Evolutionary conservation across 2,888 invertebrate genomes (phyloP).

Genomic region (Dasypogon diadema): DNA sequence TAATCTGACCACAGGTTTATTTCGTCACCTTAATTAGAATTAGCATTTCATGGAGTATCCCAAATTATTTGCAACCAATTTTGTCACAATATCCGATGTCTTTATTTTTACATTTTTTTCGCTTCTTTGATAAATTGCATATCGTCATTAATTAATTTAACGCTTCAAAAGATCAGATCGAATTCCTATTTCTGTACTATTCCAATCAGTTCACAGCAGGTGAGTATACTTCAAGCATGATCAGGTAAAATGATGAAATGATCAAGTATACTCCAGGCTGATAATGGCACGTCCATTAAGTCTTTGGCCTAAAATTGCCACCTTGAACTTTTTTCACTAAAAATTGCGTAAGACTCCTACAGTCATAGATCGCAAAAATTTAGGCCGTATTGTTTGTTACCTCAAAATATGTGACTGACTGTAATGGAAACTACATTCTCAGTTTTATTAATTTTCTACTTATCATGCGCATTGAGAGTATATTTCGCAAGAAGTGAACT

Average conservation of each 20-base stretch:
- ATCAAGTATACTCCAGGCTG: neutral
- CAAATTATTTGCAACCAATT: neutral
- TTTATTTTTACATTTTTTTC: neutral
- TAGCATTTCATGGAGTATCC: no score
- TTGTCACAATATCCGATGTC: conserved; percentile 27
- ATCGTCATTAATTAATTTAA: conserved; percentile 37
- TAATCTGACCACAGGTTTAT: no score
- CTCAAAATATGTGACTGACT: neutral
- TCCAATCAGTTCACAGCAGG: conserved; percentile 29
- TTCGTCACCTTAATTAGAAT: no score
- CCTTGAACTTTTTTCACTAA: conserved; percentile 45
- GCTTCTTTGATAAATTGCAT: conserved; percentile 15
- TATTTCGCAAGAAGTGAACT: conserved; percentile 14
- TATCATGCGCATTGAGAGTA: neutral
- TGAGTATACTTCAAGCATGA: conserved; percentile 26
- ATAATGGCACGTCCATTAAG: neutral
- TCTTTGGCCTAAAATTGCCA: conserved; percentile 47
- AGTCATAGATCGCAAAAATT: conserved; percentile 17
- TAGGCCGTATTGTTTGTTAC: neutral
- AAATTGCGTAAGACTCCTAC: conserved; percentile 15
- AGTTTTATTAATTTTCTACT: neutral
- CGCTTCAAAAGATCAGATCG: conserved; percentile 27
- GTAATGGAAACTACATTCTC: neutral
- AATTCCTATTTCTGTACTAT: conserved; percentile 24
- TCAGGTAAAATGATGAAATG: conserved; percentile 30